These are phyloP conservation scores for Serranus cabrilla DNA, from an alignment of 2,797 vertebrate genomes.

Conservation along the genomic window DNA sequence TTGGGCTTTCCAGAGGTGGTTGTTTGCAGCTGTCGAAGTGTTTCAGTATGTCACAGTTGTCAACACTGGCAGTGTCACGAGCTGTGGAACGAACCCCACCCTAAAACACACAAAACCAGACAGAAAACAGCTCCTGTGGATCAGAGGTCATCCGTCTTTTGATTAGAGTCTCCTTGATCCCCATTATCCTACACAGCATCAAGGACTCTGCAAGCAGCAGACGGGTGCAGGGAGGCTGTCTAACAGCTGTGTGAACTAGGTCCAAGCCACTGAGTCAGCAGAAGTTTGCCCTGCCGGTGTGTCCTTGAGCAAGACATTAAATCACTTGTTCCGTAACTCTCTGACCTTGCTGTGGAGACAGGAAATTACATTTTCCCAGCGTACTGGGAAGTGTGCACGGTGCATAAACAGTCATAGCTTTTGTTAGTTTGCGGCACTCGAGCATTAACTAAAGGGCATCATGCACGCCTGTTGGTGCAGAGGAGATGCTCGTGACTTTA, in stretches of 20 bases:
- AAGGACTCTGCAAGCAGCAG: not conserved
- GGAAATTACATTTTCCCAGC: conserved; percentile 12
- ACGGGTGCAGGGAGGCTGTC: not conserved
- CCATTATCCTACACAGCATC: conserved; percentile 7
- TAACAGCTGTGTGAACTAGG: conserved; percentile 12
- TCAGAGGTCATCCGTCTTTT: conserved; percentile 11
- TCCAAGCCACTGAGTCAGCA: conserved; percentile 33
- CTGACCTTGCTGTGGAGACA: conserved; percentile 11
- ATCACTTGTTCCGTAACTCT: conserved; percentile 11
- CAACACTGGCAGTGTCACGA: not conserved
- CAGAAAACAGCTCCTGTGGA: not conserved
- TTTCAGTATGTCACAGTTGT: conserved; percentile 31
- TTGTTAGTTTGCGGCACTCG: not conserved
- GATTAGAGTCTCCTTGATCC: not conserved
- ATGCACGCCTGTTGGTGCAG: not conserved
- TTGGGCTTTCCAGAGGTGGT: conserved; percentile 36
- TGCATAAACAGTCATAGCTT: not conserved
- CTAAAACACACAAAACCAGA: conserved; percentile 9
- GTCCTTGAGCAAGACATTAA: conserved; percentile 61
- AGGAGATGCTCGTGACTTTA: not conserved
- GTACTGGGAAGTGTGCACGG: not conserved
- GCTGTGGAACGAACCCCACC: not conserved
- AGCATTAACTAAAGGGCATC: no score
- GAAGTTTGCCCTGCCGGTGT: conserved; percentile 43
- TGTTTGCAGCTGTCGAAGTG: conserved; percentile 34